Conservation (phyloP, 1,140 invertebrate genomes). For the Drosophila ohnishii region DNA sequence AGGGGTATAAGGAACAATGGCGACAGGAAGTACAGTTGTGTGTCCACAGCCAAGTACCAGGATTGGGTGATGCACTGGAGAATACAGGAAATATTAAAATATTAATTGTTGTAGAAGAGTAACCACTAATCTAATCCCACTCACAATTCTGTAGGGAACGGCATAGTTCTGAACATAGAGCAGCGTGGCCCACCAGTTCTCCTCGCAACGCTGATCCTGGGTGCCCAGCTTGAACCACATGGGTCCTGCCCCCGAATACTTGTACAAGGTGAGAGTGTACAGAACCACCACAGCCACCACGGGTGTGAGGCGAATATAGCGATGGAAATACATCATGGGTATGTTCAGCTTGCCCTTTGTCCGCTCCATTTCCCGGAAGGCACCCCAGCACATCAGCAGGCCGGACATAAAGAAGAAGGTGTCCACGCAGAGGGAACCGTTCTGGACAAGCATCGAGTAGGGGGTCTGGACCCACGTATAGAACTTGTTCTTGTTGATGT, state of each 20-base stretch:
- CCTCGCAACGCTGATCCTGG: conserved; percentile 87
- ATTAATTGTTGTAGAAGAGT: background rate
- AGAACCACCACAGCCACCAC: conserved; percentile 85
- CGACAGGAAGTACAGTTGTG: conserved; percentile 91
- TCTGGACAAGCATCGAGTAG: conserved; percentile 85
- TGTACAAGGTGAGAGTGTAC: conserved; percentile 83
- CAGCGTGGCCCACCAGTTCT: conserved; percentile 93
- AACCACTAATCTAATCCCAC: background rate
- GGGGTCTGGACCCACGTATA: conserved; percentile 81
- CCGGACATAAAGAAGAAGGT: conserved; percentile 88
- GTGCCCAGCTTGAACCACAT: conserved; percentile 84
- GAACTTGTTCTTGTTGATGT: conserved; percentile 66
- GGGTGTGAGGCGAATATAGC: conserved; percentile 86
- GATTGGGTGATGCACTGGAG: conserved; percentile 93
- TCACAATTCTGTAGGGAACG: conserved; percentile 77
- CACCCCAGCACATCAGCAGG: conserved; percentile 86
- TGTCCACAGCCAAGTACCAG: conserved; percentile 95
- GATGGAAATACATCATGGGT: conserved; percentile 84
- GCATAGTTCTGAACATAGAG: conserved; percentile 94
- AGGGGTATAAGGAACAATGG: conserved; percentile 89
- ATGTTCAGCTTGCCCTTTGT: conserved; percentile 83
- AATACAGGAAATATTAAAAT: background rate
- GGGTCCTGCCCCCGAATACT: conserved; percentile 86
- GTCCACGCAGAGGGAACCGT: conserved; percentile 87
- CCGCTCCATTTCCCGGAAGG: conserved; percentile 88